Conservation (phyloP, 1,140 invertebrate genomes). For the Drosophila navojoa region DNA sequence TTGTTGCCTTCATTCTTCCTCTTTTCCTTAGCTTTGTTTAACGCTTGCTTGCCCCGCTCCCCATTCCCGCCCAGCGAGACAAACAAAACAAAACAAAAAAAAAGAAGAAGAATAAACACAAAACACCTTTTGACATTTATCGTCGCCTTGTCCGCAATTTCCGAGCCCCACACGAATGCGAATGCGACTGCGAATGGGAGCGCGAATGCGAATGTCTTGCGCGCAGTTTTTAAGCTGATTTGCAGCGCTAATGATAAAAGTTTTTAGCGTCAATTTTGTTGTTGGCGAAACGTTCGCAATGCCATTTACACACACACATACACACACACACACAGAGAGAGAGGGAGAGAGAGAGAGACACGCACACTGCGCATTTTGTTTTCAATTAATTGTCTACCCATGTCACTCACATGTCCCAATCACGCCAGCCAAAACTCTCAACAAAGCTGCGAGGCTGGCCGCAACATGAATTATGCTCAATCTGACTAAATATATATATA, state of each 20-base stretch:
- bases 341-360: background rate
- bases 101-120: slow-evolving; percentile 1
- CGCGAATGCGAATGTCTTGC: slow-evolving; percentile 30
- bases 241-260: slow-evolving; percentile 76
- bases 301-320: background rate
- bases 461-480: slow-evolving; percentile 8
- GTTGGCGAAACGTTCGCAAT: background rate
- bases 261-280: slow-evolving; percentile 31
- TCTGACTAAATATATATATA: slow-evolving; percentile 14
- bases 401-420: slow-evolving; percentile 69
- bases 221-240: slow-evolving; percentile 71
- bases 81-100: no score
- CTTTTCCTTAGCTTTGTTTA: slow-evolving; percentile 22
- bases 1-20: slow-evolving; percentile 2
- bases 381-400: slow-evolving; percentile 79
- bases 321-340: background rate
- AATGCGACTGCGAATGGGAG: no score
- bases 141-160: slow-evolving; percentile 37
- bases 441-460: slow-evolving; percentile 19
- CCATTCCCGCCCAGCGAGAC: background rate
- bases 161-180: background rate
- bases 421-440: slow-evolving; percentile 24
- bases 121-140: slow-evolving; percentile 77
- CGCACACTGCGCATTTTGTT: slow-evolving; percentile 46
- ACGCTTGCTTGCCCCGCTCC: background rate